Conservation (phyloP, 2,797 vertebrate genomes). For the Trematomus bernacchii region DNA sequence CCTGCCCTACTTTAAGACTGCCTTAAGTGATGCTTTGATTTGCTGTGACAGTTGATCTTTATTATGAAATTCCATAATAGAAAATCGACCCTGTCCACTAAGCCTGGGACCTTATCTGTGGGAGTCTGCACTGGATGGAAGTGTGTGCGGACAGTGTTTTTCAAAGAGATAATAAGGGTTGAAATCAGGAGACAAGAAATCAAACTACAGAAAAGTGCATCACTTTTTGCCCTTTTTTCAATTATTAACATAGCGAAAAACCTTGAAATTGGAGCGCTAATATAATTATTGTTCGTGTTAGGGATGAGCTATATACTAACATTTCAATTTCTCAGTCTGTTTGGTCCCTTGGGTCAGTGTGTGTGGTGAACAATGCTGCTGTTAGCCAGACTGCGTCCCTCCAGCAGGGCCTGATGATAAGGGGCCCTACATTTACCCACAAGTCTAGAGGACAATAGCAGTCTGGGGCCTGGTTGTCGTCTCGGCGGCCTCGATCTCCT, state of each 20-base stretch:
- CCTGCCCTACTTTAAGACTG: constrained; percentile 63
- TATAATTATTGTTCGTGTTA: background rate
- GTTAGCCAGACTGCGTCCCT: constrained; percentile 41
- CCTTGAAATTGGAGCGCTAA: background rate
- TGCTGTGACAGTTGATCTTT: constrained; percentile 83
- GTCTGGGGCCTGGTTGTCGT: constrained; percentile 72
- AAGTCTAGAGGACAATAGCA: constrained; percentile 79
- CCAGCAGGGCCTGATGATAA: constrained; percentile 58
- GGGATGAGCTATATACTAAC: constrained; percentile 18
- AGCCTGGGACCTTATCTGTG: constrained; percentile 66
- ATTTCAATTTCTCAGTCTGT: constrained; percentile 9
- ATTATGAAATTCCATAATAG: constrained; percentile 83
- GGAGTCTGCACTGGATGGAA: constrained; percentile 48
- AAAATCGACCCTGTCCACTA: constrained; percentile 80
- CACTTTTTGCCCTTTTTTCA: background rate
- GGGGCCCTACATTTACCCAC: constrained; percentile 73
- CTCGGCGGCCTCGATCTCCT: constrained; percentile 72
- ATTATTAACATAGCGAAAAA: background rate
- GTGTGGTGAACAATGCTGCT: constrained; percentile 50
- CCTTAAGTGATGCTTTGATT: constrained; percentile 76
- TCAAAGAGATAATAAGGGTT: constrained; percentile 44
- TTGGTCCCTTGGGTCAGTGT: constrained; percentile 18
- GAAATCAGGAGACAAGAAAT: constrained; percentile 35
- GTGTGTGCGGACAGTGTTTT: constrained; percentile 16
- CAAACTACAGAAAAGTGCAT: background rate